A percentile compares a stretch with the other conserved stretches of the same genome.
These are phyloP conservation scores for Cliona cf. orientalis DNA, from an alignment of 37 sponge, comb jelly and placozoan species.

Conservation along the genomic window DNA sequence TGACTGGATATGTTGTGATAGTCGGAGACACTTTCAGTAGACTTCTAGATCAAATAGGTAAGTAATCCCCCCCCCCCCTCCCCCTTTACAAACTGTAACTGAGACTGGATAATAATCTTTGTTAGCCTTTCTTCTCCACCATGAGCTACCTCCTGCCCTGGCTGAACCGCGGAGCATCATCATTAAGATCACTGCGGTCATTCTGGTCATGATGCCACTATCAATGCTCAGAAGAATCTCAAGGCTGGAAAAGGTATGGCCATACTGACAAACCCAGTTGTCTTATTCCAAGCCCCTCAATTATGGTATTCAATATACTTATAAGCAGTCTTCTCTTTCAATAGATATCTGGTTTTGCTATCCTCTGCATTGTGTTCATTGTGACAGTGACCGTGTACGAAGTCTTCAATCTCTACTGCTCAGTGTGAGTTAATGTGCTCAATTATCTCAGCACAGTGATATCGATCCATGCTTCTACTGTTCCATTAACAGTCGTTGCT, in stretches of 20 bases:
- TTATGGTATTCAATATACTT: too few relatives aligned
- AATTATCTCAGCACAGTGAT: too few relatives aligned
- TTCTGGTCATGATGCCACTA: conserved; percentile 67
- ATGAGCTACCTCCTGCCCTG: background rate
- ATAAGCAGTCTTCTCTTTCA: background rate
- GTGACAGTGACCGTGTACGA: conserved; percentile 44
- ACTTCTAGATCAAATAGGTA: conserved; percentile 46
- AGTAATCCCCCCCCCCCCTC: too few relatives aligned
- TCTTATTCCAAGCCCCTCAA: too few relatives aligned
- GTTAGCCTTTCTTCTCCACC: background rate
- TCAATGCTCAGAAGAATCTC: conserved; percentile 61
- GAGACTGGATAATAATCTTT: too few relatives aligned
- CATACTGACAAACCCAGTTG: too few relatives aligned
- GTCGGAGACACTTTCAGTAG: conserved; percentile 64
- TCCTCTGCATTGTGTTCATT: conserved; percentile 34
- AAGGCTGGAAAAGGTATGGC: conserved; percentile 72
- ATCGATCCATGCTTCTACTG: too few relatives aligned
- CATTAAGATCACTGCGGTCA: conserved; percentile 31
- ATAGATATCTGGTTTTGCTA: conserved; percentile 67
- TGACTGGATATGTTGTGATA: conserved; percentile 67
- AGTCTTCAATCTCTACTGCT: conserved; percentile 42
- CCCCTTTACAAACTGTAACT: too few relatives aligned
- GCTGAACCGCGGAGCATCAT: background rate
- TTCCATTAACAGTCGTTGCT: too few relatives aligned
- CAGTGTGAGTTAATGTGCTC: conserved; percentile 50